Evolutionary conservation across 2,888 invertebrate species (phyloP).

Genomic region (Chrysolina oricalcia): DNA sequence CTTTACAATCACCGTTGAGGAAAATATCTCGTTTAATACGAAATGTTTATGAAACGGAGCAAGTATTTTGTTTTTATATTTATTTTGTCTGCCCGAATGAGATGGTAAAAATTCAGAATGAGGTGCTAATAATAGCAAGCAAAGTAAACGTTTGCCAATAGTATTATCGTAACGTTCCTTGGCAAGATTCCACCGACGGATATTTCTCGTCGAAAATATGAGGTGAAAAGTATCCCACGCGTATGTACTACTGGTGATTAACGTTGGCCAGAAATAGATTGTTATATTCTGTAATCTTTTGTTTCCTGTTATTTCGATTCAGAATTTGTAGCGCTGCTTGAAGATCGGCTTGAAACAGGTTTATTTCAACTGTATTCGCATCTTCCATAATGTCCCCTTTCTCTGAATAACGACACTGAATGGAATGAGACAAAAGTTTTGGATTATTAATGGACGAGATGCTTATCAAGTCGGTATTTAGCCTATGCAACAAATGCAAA

Average conservation of each 20-base stretch:
- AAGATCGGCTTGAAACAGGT: neutral
- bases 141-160: conserved; percentile 38
- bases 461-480: too few relatives aligned
- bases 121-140: conserved; percentile 39
- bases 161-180: conserved; percentile 37
- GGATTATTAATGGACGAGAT: too few relatives aligned
- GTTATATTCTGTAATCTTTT: conserved; percentile 22
- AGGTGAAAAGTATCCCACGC: conserved; percentile 26
- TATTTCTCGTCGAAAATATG: conserved; percentile 21
- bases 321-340: neutral
- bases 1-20: neutral
- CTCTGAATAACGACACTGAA: too few relatives aligned
- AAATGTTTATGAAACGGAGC: conserved; percentile 17
- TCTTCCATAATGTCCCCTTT: too few relatives aligned
- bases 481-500: too few relatives aligned
- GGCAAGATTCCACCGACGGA: conserved; percentile 32
- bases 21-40: conserved; percentile 11
- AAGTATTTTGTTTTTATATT: conserved; percentile 38
- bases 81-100: conserved; percentile 40
- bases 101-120: conserved; percentile 50
- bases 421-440: too few relatives aligned
- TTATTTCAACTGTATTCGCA: neutral
- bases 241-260: conserved; percentile 4
- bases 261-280: conserved; percentile 14
- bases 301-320: conserved; percentile 34